A percentile compares a stretch with the other conserved stretches of the same genome.
Conservation (phyloP, 1,140 invertebrate species). For the Drosophila kikkawai region DNA sequence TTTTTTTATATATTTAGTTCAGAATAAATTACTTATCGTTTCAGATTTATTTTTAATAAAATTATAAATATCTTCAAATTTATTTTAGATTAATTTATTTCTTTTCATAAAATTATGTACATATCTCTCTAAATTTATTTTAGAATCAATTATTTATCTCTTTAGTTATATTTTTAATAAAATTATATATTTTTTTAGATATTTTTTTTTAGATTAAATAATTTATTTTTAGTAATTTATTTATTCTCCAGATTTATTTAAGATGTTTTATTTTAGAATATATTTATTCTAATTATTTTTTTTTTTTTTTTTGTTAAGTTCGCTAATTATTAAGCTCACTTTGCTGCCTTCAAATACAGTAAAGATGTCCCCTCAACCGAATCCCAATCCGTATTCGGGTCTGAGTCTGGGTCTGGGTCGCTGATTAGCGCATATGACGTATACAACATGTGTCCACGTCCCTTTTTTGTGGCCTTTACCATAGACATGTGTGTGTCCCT, state of each 20-base stretch:
- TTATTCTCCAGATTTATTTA: background rate
- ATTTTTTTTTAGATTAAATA: background rate
- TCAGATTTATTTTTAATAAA: too few species aligned
- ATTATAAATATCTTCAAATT: too few species aligned
- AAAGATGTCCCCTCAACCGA: conserved; percentile 10
- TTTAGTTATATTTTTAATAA: too few species aligned
- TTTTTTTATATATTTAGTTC: too few species aligned
- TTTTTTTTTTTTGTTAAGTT: background rate
- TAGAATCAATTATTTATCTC: too few species aligned
- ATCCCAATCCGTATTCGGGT: conserved; percentile 1
- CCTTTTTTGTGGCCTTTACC: conserved; percentile 38
- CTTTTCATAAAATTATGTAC: too few species aligned
- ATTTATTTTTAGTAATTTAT: background rate
- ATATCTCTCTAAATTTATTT: too few species aligned
- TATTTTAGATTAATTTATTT: too few species aligned
- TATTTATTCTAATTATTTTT: background rate
- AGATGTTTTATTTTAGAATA: background rate
- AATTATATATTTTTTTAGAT: too few species aligned
- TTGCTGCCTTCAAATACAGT: background rate
- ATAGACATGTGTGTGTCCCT: conserved; percentile 24
- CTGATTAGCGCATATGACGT: conserved; percentile 72
- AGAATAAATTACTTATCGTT: too few species aligned
- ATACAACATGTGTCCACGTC: conserved; percentile 51
- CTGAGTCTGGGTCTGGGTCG: conserved; percentile 14
- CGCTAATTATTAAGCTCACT: conserved; percentile 1